Evolutionary conservation across 1,140 invertebrate species (phyloP).

Genomic region (Macrotrachela quadricornifera): DNA sequence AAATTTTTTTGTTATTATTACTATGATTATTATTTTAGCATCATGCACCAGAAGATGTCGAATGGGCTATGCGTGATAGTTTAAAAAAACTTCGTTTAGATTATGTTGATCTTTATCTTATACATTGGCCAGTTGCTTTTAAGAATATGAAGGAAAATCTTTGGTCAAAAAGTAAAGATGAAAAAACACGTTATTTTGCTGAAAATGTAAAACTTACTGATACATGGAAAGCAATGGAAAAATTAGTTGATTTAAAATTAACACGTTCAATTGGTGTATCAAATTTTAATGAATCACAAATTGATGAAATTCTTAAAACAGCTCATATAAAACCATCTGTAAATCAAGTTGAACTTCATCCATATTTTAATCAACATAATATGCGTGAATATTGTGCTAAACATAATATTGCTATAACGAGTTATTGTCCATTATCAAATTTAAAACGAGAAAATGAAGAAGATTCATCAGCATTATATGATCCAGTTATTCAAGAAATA

Average conservation of each 20-base stretch:
- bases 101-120: slow-evolving; percentile 19
- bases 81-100: slow-evolving; percentile 2
- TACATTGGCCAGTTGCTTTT: slow-evolving; percentile 15
- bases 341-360: slow-evolving; percentile 22
- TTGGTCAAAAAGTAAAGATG: neutral
- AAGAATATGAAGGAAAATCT: slow-evolving; percentile 15
- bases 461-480: slow-evolving; percentile 6
- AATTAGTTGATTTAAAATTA: too few relatives aligned
- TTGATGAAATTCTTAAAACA: slow-evolving; percentile 13
- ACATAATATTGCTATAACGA: slow-evolving; percentile 16
- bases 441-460: slow-evolving; percentile 4
- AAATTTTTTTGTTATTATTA: too few relatives aligned
- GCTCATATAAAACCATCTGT: slow-evolving; percentile 16
- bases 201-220: too few relatives aligned
- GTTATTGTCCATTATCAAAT: slow-evolving; percentile 18
- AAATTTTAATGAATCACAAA: slow-evolving; percentile 18
- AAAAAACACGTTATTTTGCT: slow-evolving; percentile 5
- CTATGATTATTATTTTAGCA: too few relatives aligned
- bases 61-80: neutral
- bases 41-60: neutral
- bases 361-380: slow-evolving; percentile 13
- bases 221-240: too few relatives aligned
- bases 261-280: slow-evolving; percentile 18
- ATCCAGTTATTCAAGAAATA: slow-evolving; percentile 12
- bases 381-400: slow-evolving; percentile 16